Conservation (phyloP, 2,797 vertebrate genomes). For the Cirrhinus mrigala region DNA sequence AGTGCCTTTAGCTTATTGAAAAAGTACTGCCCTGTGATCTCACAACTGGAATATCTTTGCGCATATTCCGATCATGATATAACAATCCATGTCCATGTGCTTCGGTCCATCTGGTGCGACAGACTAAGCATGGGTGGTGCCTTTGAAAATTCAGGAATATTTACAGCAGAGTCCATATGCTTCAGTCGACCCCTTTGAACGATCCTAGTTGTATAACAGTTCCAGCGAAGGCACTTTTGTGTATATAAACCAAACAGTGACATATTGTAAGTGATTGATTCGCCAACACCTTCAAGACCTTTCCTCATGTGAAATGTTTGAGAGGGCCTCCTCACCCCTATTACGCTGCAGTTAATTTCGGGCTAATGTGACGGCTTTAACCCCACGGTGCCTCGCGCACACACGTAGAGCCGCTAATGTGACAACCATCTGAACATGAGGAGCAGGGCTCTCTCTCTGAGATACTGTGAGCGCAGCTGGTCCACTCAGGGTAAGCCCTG, state of each 20-base stretch:
- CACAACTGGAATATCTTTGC: conserved; percentile 74
- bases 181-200: conserved; percentile 50
- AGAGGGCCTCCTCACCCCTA: conserved; percentile 23
- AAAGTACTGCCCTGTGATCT: conserved; percentile 76
- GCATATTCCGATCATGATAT: conserved; percentile 78
- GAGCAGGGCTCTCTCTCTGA: conserved; percentile 66
- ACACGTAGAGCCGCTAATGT: conserved; percentile 74
- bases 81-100: conserved; percentile 70
- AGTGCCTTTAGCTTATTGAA: conserved; percentile 68
- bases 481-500: conserved; percentile 78
- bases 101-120: conserved; percentile 65
- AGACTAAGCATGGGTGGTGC: conserved; percentile 73
- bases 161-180: conserved; percentile 63
- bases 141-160: conserved; percentile 70
- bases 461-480: conserved; percentile 69
- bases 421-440: conserved; percentile 73
- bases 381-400: conserved; percentile 20
- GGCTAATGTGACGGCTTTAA: conserved; percentile 55
- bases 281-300: conserved; percentile 48
- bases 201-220: conserved; percentile 56
- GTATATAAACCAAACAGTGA: conserved; percentile 57
- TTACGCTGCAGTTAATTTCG: conserved; percentile 42
- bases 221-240: conserved; percentile 41
- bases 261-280: conserved; percentile 51
- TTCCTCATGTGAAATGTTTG: conserved; percentile 42